Conservation (phyloP, 1,140 invertebrate genomes). For the Drosophila albomicans region DNA sequence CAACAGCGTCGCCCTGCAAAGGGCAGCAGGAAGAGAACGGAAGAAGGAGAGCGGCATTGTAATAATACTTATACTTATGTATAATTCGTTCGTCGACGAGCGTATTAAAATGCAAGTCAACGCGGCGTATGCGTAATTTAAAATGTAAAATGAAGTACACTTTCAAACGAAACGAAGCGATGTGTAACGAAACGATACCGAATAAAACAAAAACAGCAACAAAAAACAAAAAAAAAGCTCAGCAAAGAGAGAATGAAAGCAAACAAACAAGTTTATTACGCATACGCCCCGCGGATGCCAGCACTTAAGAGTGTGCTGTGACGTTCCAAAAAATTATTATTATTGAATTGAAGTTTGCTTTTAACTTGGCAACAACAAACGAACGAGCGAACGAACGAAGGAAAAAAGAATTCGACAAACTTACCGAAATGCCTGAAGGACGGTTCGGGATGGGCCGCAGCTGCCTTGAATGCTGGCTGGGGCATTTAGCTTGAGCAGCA, state of each 20-base stretch:
- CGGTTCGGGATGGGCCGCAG: slow-evolving; percentile 88
- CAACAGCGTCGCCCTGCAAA: slow-evolving; percentile 92
- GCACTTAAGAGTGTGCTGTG: slow-evolving; percentile 13
- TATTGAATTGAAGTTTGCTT: slow-evolving; percentile 51
- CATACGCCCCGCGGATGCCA: slow-evolving; percentile 63
- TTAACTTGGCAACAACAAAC: not conserved
- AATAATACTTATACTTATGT: slow-evolving; percentile 52
- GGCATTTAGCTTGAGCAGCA: slow-evolving; percentile 94
- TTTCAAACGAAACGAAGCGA: slow-evolving; percentile 44
- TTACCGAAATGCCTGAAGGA: slow-evolving; percentile 92
- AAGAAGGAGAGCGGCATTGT: slow-evolving; percentile 15
- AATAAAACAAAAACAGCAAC: slow-evolving; percentile 3
- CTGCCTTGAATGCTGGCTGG: slow-evolving; percentile 86
- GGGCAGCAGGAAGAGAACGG: slow-evolving; percentile 18
- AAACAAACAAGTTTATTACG: slow-evolving; percentile 72
- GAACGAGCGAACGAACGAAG: not conserved
- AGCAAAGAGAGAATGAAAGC: slow-evolving; percentile 16
- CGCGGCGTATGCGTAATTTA: slow-evolving; percentile 79
- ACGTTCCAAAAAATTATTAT: slow-evolving; percentile 37
- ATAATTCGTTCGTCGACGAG: slow-evolving; percentile 44
- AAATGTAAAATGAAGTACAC: slow-evolving; percentile 74
- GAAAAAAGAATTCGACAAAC: slow-evolving; percentile 29
- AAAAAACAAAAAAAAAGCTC: not conserved
- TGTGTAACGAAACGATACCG: slow-evolving; percentile 39
- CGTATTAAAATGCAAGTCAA: slow-evolving; percentile 79